Evolutionary conservation across 2,888 invertebrate genomes (phyloP).

Genomic region (Nomada fucata): DNA sequence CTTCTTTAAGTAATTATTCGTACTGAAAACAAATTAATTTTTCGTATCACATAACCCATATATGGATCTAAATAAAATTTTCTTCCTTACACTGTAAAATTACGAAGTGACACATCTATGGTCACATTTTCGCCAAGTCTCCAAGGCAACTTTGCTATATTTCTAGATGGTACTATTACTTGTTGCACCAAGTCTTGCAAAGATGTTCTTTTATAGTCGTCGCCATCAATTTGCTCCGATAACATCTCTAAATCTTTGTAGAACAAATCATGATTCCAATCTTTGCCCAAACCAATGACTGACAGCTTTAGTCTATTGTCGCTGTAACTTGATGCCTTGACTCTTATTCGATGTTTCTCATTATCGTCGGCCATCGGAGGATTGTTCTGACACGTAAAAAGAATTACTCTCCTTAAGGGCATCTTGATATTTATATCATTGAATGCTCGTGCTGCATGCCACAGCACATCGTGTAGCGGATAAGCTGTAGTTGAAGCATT

Average conservation of each 20-base stretch:
- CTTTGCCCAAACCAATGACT: slow-evolving; percentile 60
- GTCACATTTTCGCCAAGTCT: slow-evolving; percentile 52
- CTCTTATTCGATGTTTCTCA: slow-evolving; percentile 67
- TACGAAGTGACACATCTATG: slow-evolving; percentile 56
- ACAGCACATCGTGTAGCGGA: slow-evolving; percentile 70
- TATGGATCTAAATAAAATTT: neutral
- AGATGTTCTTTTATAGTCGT: slow-evolving; percentile 57
- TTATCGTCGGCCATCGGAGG: slow-evolving; percentile 39
- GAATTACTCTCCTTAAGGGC: slow-evolving; percentile 58
- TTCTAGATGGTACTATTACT: slow-evolving; percentile 66
- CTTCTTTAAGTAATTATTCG: slow-evolving; percentile 58
- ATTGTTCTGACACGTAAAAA: slow-evolving; percentile 68
- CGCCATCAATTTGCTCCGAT: slow-evolving; percentile 51
- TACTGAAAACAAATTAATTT: slow-evolving; percentile 54
- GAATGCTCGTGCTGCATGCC: slow-evolving; percentile 60
- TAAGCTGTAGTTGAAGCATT: slow-evolving; percentile 37
- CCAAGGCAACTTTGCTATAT: slow-evolving; percentile 62
- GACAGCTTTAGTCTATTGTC: slow-evolving; percentile 55
- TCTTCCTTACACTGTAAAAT: slow-evolving; percentile 56
- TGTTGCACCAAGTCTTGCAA: slow-evolving; percentile 65
- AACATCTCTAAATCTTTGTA: slow-evolving; percentile 72
- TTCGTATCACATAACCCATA: neutral
- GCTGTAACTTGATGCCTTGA: slow-evolving; percentile 42
- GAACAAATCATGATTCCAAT: slow-evolving; percentile 67
- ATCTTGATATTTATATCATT: slow-evolving; percentile 59